These are phyloP conservation scores for Nipponia nippon DNA, from an alignment of 2,113 vertebrate genomes.

Conservation along the genomic window DNA sequence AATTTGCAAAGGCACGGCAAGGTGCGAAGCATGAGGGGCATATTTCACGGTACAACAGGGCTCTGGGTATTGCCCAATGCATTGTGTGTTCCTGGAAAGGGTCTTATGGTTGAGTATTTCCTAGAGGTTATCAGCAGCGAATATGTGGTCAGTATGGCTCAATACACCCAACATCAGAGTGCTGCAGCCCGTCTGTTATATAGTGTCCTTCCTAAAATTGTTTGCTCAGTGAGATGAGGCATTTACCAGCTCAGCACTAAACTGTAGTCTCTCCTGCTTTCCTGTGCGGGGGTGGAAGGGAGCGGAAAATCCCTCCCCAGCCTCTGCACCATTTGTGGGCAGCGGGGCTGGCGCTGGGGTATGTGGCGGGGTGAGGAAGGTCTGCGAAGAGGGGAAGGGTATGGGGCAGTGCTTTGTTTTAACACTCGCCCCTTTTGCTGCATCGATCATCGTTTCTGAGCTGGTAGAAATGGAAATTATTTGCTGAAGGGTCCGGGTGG, in stretches of 20 bases:
- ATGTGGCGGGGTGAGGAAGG: neutral
- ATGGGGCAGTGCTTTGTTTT: neutral
- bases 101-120: neutral
- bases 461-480: neutral
- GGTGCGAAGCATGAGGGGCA: neutral
- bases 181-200: neutral
- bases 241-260: slow-evolving; percentile 46
- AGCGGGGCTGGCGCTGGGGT: neutral
- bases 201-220: slow-evolving; percentile 17
- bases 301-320: neutral
- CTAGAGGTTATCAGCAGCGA: neutral
- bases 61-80: neutral
- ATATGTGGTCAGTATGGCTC: neutral
- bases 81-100: neutral
- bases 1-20: neutral
- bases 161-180: neutral
- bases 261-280: slow-evolving; percentile 4
- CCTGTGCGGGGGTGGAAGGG: neutral
- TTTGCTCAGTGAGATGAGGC: slow-evolving; percentile 31
- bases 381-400: neutral
- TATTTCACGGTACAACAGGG: neutral
- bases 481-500: neutral
- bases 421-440: neutral
- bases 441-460: neutral
- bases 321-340: neutral